phyloP scores from a whole-genome alignment of 2,797 vertebrate genomes.

The Cyprinella venusta region DNA sequence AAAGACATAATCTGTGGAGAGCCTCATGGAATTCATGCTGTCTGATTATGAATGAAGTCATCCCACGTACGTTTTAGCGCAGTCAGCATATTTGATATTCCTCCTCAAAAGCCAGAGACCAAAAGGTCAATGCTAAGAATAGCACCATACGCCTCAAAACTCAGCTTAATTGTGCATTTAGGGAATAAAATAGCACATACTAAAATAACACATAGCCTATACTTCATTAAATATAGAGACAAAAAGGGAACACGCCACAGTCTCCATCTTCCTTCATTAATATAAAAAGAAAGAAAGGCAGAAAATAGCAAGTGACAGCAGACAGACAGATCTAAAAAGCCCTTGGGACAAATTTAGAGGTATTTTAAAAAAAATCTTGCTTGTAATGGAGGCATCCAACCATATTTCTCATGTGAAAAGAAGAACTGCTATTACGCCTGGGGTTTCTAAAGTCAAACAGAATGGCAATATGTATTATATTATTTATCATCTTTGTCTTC shows the following conservation, averaged over 20 bases:
- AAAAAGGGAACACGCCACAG: neutral
- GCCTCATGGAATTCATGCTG: neutral
- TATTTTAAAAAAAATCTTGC: conserved; percentile 21
- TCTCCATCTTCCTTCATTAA: conserved; percentile 17
- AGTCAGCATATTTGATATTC: conserved; percentile 39
- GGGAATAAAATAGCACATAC: conserved; percentile 37
- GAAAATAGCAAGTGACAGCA: conserved; percentile 33
- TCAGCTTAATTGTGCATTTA: conserved; percentile 45
- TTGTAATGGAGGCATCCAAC: conserved; percentile 26
- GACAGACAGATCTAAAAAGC: conserved; percentile 31
- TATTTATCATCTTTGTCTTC: neutral
- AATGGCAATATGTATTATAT: neutral
- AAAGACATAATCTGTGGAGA: neutral
- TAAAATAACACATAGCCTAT: conserved; percentile 41
- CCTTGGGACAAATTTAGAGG: conserved; percentile 23
- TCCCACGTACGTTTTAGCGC: conserved; percentile 33
- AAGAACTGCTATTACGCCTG: neutral
- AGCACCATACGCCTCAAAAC: conserved; percentile 30
- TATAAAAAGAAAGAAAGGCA: conserved; percentile 15
- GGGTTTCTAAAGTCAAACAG: neutral
- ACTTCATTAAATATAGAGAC: conserved; percentile 35
- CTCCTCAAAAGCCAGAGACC: conserved; percentile 23
- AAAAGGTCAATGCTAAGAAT: conserved; percentile 48
- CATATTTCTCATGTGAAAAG: conserved; percentile 28
- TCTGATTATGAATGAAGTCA: conserved; percentile 44